Evolutionary conservation across 2,113 vertebrate species (phyloP).

Genomic region (Serinus canaria): DNA sequence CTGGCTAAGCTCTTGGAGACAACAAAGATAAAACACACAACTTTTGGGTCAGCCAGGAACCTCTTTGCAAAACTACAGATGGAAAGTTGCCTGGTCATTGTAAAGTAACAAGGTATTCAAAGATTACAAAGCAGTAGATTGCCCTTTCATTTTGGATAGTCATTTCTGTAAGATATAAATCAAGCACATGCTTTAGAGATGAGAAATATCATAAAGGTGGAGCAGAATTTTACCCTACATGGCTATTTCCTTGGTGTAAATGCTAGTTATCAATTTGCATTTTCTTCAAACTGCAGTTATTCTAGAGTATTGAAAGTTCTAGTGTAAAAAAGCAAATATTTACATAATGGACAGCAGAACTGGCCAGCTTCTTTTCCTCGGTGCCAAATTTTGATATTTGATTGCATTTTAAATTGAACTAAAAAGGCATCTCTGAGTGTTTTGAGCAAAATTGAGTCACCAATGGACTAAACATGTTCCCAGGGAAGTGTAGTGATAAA

Average conservation of each 20-base stretch:
- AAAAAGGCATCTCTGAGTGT: neutral
- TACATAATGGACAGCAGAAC: neutral
- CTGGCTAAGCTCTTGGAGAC: constrained; percentile 16
- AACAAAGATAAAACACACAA: constrained; percentile 16
- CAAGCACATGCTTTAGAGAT: neutral
- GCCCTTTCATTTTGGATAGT: neutral
- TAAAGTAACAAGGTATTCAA: neutral
- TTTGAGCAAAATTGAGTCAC: neutral
- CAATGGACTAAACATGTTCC: neutral
- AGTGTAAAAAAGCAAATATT: neutral
- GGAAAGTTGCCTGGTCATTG: neutral
- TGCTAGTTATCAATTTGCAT: neutral
- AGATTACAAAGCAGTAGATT: neutral
- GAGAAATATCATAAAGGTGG: neutral
- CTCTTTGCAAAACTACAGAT: neutral
- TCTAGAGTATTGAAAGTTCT: neutral
- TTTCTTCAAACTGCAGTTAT: neutral
- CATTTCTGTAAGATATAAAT: neutral
- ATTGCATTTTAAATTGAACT: neutral
- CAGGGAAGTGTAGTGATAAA: neutral
- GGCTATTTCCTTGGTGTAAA: neutral
- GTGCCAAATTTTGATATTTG: neutral
- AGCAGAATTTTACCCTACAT: neutral
- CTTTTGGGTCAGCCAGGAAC: neutral
- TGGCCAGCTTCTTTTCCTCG: neutral